Evolutionary conservation across 2,888 invertebrate species (phyloP).

Genomic region (Frankliniella intonsa): DNA sequence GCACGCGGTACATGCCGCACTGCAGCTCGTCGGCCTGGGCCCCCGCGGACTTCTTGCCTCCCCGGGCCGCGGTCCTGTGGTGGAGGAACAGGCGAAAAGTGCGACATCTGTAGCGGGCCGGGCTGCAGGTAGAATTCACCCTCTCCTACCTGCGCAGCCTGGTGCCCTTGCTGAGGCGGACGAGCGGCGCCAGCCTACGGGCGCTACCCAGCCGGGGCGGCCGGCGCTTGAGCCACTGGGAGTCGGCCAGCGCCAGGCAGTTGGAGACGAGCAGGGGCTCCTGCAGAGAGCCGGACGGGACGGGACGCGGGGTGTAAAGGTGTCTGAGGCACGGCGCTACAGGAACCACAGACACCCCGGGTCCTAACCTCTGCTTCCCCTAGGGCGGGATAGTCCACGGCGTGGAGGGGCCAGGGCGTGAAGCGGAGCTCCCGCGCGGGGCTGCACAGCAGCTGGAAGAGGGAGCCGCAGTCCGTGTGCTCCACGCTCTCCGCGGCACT

Average conservation of each 20-base stretch:
- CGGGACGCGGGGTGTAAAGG: too few species aligned
- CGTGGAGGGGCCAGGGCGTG: not conserved
- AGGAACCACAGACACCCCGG: too few species aligned
- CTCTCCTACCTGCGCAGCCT: not conserved
- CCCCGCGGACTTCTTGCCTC: not conserved
- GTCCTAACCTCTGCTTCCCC: not conserved
- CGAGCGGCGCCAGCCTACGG: not conserved
- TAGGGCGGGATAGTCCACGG: not conserved
- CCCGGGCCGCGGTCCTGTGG: not conserved
- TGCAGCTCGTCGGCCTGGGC: not conserved
- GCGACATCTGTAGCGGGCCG: too few species aligned
- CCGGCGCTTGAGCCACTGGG: not conserved
- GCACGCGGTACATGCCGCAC: slow-evolving; percentile 23
- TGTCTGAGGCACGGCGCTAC: too few species aligned
- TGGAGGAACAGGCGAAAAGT: not conserved
- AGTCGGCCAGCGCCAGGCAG: slow-evolving; percentile 21
- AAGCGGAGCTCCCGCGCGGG: not conserved
- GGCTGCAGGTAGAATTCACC: not conserved
- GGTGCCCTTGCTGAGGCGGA: not conserved
- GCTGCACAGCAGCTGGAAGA: not conserved
- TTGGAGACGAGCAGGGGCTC: slow-evolving; percentile 15
- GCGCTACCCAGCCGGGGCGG: not conserved
- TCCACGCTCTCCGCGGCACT: not conserved
- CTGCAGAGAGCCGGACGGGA: not conserved
- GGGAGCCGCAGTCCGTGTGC: not conserved